These are phyloP conservation scores for Mamestra configurata DNA, from an alignment of 1,140 invertebrate genomes.

Conservation along the genomic window DNA sequence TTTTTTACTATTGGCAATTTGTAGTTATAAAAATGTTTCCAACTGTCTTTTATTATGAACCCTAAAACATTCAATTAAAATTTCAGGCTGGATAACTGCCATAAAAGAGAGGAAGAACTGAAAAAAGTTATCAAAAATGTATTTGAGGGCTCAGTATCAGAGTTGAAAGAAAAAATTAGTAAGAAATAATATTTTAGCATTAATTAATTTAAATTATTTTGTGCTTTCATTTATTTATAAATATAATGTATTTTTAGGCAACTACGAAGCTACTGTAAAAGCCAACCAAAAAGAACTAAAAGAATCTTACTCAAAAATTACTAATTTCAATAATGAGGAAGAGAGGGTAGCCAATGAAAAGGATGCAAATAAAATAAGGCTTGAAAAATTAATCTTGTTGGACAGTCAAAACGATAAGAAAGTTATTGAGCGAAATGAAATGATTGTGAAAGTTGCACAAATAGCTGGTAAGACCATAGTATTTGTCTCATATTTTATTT, in stretches of 20 bases:
- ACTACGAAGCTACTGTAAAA: conserved; percentile 75
- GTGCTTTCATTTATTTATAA: background rate
- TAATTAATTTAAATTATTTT: background rate
- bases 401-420: conserved; percentile 86
- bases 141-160: conserved; percentile 89
- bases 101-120: conserved; percentile 86
- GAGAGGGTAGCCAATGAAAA: conserved; percentile 84
- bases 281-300: conserved; percentile 82
- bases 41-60: background rate
- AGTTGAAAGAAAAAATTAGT: conserved; percentile 90
- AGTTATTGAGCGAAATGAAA: conserved; percentile 77
- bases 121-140: conserved; percentile 89
- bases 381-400: conserved; percentile 78
- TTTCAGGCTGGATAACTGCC: conserved; percentile 82
- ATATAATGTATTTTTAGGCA: conserved; percentile 64
- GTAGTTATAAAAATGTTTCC: background rate
- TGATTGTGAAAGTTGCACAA: conserved; percentile 78
- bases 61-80: background rate
- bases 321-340: conserved; percentile 80
- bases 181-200: conserved; percentile 45
- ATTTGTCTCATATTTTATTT: background rate
- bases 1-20: background rate
- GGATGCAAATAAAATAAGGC: conserved; percentile 80
- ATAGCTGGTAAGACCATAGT: conserved; percentile 78
- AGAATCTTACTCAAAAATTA: conserved; percentile 79